Percentiles rank a stretch among this genome's conserved stretches.
Evolutionary conservation across 2,888 invertebrate species (phyloP).

Genomic region (Caenorhabditis sp.): DNA sequence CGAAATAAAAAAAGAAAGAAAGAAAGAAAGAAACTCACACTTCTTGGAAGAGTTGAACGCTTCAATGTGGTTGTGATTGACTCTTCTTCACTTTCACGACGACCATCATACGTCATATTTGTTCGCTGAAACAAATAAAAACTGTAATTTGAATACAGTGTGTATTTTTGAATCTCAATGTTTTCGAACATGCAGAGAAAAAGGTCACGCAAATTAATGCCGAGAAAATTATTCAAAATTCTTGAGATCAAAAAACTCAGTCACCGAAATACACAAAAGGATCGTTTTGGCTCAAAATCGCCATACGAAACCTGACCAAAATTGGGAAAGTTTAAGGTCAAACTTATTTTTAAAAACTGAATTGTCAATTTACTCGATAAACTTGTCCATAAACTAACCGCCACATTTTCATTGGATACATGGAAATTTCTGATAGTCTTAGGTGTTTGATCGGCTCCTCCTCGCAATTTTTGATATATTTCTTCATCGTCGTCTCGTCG

Average conservation of each 20-base stretch:
- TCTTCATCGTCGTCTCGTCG: slow-evolving; percentile 1
- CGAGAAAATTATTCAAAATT: too few species aligned
- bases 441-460: slow-evolving; percentile 27
- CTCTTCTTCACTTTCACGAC: slow-evolving; percentile 31
- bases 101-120: slow-evolving; percentile 25
- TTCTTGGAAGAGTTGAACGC: slow-evolving; percentile 38
- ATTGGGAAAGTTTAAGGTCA: too few species aligned
- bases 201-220: too few species aligned
- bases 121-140: slow-evolving; percentile 17
- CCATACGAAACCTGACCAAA: too few species aligned
- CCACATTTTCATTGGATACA: slow-evolving; percentile 16
- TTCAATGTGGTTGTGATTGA: slow-evolving; percentile 30
- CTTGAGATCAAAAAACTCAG: too few species aligned
- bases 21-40: slow-evolving; percentile 16
- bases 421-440: slow-evolving; percentile 48
- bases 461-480: slow-evolving; percentile 13
- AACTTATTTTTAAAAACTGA: neutral
- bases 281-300: too few species aligned
- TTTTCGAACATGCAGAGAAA: too few species aligned
- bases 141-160: too few species aligned
- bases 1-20: slow-evolving; percentile 8
- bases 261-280: too few species aligned
- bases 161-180: too few species aligned
- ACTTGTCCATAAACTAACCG: slow-evolving; percentile 4
- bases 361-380: neutral